Base-by-base conservation (phyloP, 1,140 invertebrate species). In the Hypsibius dujardini region DNA sequence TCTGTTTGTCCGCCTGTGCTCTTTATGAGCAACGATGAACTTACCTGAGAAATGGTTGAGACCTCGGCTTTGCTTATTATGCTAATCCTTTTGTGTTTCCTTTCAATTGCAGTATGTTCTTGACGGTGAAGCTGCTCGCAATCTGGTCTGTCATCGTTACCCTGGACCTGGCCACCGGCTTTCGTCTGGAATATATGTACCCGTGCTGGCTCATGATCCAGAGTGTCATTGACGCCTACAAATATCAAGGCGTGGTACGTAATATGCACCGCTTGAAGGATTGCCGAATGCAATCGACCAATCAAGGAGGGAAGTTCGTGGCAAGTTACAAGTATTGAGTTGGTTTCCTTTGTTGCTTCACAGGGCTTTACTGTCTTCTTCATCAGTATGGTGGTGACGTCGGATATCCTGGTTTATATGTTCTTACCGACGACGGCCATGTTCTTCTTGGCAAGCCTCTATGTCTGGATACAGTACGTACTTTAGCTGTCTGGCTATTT, bases 391-490 rank as follows among this genome's bases (percentile, higher is more conserved):
- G 92, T 94, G 75, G 85, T 98, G 73, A 97, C 93, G 74, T 95
- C 94, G 76, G 95, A 98, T 82, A 90, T 98, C 86, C 89, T 98
- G 81, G 98, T 93, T 84, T 95, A 94, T 83, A 92, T 98, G 82
- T 95, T 98, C 80, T 95, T 98, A 84, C 95, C 95, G 73, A 87
- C 97, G 75, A 91, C 96, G 79, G 96, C 92, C 88, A 84, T 96
- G 77, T 95, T 96, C 80, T 97, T 98, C 81, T 89, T 90, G 74
- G 94, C 95, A 74, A 95, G 92, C 82, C 96, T 92, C 75, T 97
- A 97, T 81, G 92, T 98, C 72, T 97, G 94, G 94, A 90, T 97
- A 76, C 94, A 98, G 81, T 96, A 94, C 82, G 90, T 95, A 92
- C 92, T 15, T 2, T 71, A n/a, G 14, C n/a, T 12, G 71, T 40